phyloP scores from a whole-genome alignment of 2,113 vertebrate species.

The Coreoperca whiteheadi region DNA sequence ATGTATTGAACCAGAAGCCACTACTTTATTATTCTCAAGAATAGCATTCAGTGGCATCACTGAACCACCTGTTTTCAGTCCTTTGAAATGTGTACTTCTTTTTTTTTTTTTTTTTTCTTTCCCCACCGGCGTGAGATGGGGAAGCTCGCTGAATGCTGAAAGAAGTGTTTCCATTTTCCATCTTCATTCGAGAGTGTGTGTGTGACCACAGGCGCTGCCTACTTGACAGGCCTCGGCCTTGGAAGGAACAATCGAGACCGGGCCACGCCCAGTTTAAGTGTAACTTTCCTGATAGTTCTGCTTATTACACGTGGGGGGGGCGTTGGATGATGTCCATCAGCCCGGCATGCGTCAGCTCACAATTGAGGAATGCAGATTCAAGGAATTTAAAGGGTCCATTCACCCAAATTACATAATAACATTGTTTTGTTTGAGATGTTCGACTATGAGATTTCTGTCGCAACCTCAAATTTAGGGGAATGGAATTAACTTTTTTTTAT shows the following conservation, averaged over 20 bases:
- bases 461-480: not conserved
- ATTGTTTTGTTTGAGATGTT: no score
- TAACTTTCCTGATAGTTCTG: conserved; percentile 15
- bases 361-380: not conserved
- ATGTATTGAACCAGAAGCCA: conserved; percentile 35
- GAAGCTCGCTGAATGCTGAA: conserved; percentile 26
- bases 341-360: not conserved
- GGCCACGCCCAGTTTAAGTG: not conserved
- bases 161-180: conserved; percentile 5
- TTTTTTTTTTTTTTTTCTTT: no score
- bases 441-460: no score
- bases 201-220: conserved; percentile 6
- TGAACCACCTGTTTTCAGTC: conserved; percentile 59
- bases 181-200: conserved; percentile 58
- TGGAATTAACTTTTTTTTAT: no score
- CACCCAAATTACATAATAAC: not conserved
- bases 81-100: conserved; percentile 50
- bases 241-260: conserved; percentile 14
- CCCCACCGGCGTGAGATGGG: no score
- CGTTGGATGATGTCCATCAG: not conserved
- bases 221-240: conserved; percentile 41
- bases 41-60: conserved; percentile 41
- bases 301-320: not conserved
- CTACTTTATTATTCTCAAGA: conserved; percentile 56
- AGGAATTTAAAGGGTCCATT: not conserved